A percentile compares a stretch with the other conserved stretches of the same genome.
phyloP scores from a whole-genome alignment of 2,113 vertebrate species.

The Gulo gulo region DNA sequence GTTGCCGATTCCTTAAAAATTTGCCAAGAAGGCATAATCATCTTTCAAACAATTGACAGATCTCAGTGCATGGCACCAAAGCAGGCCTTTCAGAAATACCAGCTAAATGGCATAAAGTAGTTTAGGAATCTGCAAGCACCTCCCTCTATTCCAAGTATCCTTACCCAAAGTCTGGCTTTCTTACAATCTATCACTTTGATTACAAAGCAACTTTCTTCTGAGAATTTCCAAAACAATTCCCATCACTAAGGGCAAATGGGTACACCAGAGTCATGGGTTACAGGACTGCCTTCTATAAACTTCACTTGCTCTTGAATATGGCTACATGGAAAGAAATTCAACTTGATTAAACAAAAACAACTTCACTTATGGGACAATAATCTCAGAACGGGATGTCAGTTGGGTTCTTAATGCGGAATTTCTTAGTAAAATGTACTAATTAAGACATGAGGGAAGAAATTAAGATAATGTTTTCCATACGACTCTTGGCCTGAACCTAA shows the following conservation, averaged over 20 bases:
- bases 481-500: conserved; percentile 33
- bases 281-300: not conserved
- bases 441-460: conserved; percentile 28
- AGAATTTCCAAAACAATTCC: conserved; percentile 42
- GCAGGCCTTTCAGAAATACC: not conserved
- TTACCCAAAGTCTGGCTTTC: not conserved
- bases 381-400: not conserved
- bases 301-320: conserved; percentile 11
- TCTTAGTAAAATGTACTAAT: conserved; percentile 27
- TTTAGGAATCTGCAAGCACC: not conserved
- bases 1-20: conserved; percentile 42
- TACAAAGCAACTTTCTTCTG: conserved; percentile 23
- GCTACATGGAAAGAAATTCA: conserved; percentile 39
- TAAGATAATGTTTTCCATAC: conserved; percentile 44
- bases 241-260: conserved; percentile 1
- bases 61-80: not conserved
- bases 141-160: not conserved
- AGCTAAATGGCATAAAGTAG: not conserved
- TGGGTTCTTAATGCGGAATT: not conserved
- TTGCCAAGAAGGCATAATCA: conserved; percentile 26
- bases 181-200: not conserved
- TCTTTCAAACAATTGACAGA: not conserved
- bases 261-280: not conserved
- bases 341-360: conserved; percentile 4
- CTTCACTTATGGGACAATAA: not conserved